Base-by-base conservation (phyloP, 2,888 invertebrate species). In the Sphinx pinastri region DNA sequence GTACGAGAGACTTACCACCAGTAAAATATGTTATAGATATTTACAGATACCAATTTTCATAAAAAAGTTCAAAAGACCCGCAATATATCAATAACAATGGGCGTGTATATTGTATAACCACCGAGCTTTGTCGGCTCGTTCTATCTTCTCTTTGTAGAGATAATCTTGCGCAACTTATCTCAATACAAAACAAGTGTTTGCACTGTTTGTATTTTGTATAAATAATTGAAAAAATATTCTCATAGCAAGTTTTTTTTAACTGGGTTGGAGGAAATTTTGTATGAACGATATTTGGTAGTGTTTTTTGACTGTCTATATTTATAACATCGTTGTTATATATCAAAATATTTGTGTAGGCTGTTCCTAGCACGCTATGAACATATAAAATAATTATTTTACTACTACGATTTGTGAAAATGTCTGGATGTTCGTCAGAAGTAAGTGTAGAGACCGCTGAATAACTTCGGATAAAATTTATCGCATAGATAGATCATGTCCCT, bases 191-290 rank as follows among this genome's bases (percentile, higher is more conserved):
- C 85, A 81, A 85, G 80, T 80, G 78, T 81, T 80, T 81, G 79
- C 79, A 79, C 74, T 55, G 55, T 19, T 88, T 87, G 86, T 88
- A 86, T 85, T 71, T 70, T 72, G 69, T 77, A 76, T 82, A 86
- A 88, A 87, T 90, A 77, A 80, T 74, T 38, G 67, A 73, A 81
- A 45, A 16, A 63, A 49, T 19, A 49, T 47, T 47, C 5, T 47
- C 60, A 60, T 13, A 47, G 63, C 13, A 25, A 5, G 13, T 47
- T 63, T 63, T 49, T 47, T 47, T 14, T 4, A 55, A 55, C 19
- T 55, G 55, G 55, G 25, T 25, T 25, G 2, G 1, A 2, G 1
- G 25, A 25, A 25, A 25, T 25, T 25, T 25, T 25, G 25, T 25
- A 25, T 25, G 25, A 25, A 25, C 25, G 25, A 25, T 25, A 25